These are phyloP conservation scores for Psix sp. DNA, from an alignment of 1,140 invertebrate species.

Conservation along the genomic window DNA sequence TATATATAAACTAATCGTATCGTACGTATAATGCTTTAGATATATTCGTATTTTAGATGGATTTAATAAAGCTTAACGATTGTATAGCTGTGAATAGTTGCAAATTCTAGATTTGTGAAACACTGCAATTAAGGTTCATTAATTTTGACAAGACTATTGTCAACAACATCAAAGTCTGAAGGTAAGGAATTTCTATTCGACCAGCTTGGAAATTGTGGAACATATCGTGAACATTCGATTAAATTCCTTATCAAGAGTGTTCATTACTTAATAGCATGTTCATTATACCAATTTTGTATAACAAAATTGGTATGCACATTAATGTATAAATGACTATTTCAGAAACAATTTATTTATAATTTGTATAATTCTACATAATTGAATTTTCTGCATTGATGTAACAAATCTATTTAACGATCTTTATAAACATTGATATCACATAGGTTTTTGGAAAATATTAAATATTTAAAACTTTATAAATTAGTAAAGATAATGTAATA, in stretches of 20 bases:
- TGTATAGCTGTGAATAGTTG: constrained; percentile 15
- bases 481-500: too few relatives aligned
- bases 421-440: too few relatives aligned
- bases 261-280: constrained; percentile 17
- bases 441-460: too few relatives aligned
- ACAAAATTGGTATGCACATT: too few relatives aligned
- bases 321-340: constrained; percentile 20
- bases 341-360: constrained; percentile 22
- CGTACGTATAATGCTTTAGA: too few relatives aligned
- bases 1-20: too few relatives aligned
- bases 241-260: constrained; percentile 62
- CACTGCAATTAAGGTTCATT: constrained; percentile 33
- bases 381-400: too few relatives aligned
- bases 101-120: not conserved
- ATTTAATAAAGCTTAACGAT: constrained; percentile 32
- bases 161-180: constrained; percentile 24
- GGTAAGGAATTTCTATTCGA: constrained; percentile 63
- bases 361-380: too few relatives aligned
- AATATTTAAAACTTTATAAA: too few relatives aligned
- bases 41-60: too few relatives aligned
- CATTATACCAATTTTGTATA: constrained; percentile 33
- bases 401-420: too few relatives aligned
- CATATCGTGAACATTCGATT: constrained; percentile 63
- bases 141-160: constrained; percentile 49
- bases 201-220: constrained; percentile 52